These are phyloP conservation scores for Tenebrio molitor DNA, from an alignment of 1,140 invertebrate genomes.

Conservation along the genomic window DNA sequence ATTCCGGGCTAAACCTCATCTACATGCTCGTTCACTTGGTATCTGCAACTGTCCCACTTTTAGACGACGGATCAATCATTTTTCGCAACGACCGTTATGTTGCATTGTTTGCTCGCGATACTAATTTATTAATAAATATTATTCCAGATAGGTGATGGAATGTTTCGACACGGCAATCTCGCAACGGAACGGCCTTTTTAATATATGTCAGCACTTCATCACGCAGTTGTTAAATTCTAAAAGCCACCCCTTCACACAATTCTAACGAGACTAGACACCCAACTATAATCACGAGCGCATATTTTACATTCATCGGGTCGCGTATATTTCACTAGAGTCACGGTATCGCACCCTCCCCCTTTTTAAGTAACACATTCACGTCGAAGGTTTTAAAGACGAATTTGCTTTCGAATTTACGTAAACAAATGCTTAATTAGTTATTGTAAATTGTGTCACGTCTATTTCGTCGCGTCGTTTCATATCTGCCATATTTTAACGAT, in stretches of 20 bases:
- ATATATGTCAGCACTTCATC: conserved; percentile 34
- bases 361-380: conserved; percentile 20
- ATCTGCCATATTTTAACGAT: conserved; percentile 17
- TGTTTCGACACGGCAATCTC: conserved; percentile 25
- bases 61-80: conserved; percentile 18
- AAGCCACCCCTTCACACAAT: conserved; percentile 27
- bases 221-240: conserved; percentile 31
- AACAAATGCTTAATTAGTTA: conserved; percentile 17
- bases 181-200: conserved; percentile 1
- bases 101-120: conserved; percentile 8
- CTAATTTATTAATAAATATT: conserved; percentile 38
- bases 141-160: conserved; percentile 19
- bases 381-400: background rate
- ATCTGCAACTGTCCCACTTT: conserved; percentile 23
- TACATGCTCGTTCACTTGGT: conserved; percentile 23
- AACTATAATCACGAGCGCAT: conserved; percentile 30
- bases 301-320: conserved; percentile 30
- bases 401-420: background rate
- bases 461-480: background rate
- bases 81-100: conserved; percentile 1
- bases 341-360: background rate
- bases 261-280: conserved; percentile 33
- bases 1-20: conserved; percentile 37
- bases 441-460: background rate
- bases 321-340: conserved; percentile 22